Conservation (phyloP, 1,140 invertebrate genomes). For the Drosophila pectinifera region DNA sequence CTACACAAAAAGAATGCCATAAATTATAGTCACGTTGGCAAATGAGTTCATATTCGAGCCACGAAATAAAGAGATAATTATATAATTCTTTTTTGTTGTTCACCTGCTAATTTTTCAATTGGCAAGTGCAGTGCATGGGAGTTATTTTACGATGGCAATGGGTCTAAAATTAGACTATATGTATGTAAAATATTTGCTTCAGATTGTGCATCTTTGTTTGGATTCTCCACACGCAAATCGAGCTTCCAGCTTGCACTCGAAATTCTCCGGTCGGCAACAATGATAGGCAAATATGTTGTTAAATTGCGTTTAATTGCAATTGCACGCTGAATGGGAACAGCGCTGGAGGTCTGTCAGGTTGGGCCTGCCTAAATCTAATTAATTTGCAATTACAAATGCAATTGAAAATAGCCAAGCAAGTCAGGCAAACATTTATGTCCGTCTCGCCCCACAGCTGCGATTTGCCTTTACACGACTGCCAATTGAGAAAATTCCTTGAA, state of each 20-base stretch:
- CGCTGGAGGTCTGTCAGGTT: conserved; percentile 10
- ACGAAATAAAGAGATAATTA: conserved; percentile 17
- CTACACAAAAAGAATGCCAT: conserved; percentile 10
- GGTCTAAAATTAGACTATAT: conserved; percentile 26
- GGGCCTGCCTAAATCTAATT: conserved; percentile 58
- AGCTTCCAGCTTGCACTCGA: conserved; percentile 7
- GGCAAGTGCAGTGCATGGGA: conserved; percentile 5
- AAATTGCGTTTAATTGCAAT: conserved; percentile 56
- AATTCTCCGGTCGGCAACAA: neutral
- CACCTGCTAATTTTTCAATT: conserved; percentile 37
- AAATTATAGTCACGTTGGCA: conserved; percentile 45
- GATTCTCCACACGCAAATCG: conserved; percentile 12
- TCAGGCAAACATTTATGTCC: conserved; percentile 7
- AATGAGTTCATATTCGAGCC: conserved; percentile 46
- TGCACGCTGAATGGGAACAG: conserved; percentile 26
- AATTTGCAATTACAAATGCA: conserved; percentile 68
- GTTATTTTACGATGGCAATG: conserved; percentile 15
- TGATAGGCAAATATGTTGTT: conserved; percentile 31
- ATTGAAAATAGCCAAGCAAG: conserved; percentile 22
- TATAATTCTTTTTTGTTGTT: conserved; percentile 33
- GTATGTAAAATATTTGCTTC: conserved; percentile 16
- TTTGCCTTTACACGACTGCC: conserved; percentile 12
- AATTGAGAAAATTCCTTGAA: conserved; percentile 2
- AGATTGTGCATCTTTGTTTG: conserved; percentile 12
- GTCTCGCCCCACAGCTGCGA: neutral